Evolutionary conservation across 2,888 invertebrate species (phyloP).

Genomic region (Meteorus cinctellus): DNA sequence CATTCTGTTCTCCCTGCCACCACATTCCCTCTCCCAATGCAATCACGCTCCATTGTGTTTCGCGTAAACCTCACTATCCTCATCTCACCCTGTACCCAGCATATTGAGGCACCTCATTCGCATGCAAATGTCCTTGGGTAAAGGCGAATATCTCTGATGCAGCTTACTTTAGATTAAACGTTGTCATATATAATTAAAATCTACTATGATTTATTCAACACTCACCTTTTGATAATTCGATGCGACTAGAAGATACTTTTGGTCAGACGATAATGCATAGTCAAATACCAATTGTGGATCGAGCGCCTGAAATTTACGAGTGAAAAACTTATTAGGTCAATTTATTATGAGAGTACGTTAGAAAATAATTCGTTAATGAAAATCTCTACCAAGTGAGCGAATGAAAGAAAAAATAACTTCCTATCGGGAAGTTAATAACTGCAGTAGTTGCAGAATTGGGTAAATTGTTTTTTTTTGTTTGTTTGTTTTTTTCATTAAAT

Average conservation of each 20-base stretch:
- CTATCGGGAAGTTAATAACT: no score
- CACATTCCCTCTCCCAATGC: slow-evolving; percentile 48
- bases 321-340: slow-evolving; percentile 46
- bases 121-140: slow-evolving; percentile 55
- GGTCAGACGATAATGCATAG: slow-evolving; percentile 80
- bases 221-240: slow-evolving; percentile 79
- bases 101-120: slow-evolving; percentile 54
- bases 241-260: slow-evolving; percentile 78
- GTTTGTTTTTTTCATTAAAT: not conserved
- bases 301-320: slow-evolving; percentile 65
- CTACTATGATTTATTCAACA: slow-evolving; percentile 32
- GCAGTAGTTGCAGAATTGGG: not conserved
- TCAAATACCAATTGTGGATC: slow-evolving; percentile 71
- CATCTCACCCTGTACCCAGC: slow-evolving; percentile 33
- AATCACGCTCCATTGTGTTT: slow-evolving; percentile 56
- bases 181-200: not conserved
- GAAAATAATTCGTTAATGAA: slow-evolving; percentile 3
- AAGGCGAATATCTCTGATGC: slow-evolving; percentile 32
- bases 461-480: not conserved
- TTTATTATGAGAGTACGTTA: slow-evolving; percentile 24
- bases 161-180: slow-evolving; percentile 11
- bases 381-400: not conserved
- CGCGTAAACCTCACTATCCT: slow-evolving; percentile 49
- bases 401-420: not conserved
- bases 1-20: not conserved